These are phyloP conservation scores for Orthosia gracilis DNA, from an alignment of 2,888 invertebrate species.

Conservation along the genomic window DNA sequence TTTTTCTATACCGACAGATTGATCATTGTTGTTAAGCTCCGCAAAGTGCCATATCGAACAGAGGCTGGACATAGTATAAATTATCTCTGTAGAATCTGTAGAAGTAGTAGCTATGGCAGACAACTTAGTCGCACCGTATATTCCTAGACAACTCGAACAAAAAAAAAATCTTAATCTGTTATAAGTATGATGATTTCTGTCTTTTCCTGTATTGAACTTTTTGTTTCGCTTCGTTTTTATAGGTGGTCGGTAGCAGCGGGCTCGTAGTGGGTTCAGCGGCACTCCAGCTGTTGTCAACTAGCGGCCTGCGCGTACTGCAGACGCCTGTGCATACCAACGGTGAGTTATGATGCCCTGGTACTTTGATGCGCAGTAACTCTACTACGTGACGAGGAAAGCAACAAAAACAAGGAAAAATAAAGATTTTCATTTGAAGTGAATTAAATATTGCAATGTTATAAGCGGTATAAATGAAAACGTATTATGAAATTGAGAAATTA, in stretches of 20 bases:
- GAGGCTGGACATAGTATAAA: no score
- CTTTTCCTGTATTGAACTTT: neutral
- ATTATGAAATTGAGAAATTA: no score
- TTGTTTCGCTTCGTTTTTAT: slow-evolving; percentile 23
- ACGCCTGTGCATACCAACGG: slow-evolving; percentile 83
- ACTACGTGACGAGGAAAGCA: slow-evolving; percentile 4
- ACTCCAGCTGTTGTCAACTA: slow-evolving; percentile 85
- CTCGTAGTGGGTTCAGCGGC: slow-evolving; percentile 88
- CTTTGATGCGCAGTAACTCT: slow-evolving; percentile 5
- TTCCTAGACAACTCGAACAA: no score
- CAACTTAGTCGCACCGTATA: no score
- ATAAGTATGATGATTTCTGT: neutral
- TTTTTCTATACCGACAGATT: no score
- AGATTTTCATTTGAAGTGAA: neutral
- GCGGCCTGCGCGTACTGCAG: slow-evolving; percentile 84
- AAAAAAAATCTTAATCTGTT: no score
- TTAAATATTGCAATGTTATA: neutral
- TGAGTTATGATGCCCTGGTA: slow-evolving; percentile 70
- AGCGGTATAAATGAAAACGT: no score
- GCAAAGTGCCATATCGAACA: no score
- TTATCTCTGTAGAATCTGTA: no score
- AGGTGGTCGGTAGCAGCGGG: slow-evolving; percentile 88
- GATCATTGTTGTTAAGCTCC: no score
- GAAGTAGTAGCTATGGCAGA: no score
- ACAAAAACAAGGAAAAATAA: neutral